Percentiles rank a stretch among this genome's conserved stretches.
phyloP scores from a whole-genome alignment of 2,888 invertebrate genomes.

The Chirona hameri region DNA sequence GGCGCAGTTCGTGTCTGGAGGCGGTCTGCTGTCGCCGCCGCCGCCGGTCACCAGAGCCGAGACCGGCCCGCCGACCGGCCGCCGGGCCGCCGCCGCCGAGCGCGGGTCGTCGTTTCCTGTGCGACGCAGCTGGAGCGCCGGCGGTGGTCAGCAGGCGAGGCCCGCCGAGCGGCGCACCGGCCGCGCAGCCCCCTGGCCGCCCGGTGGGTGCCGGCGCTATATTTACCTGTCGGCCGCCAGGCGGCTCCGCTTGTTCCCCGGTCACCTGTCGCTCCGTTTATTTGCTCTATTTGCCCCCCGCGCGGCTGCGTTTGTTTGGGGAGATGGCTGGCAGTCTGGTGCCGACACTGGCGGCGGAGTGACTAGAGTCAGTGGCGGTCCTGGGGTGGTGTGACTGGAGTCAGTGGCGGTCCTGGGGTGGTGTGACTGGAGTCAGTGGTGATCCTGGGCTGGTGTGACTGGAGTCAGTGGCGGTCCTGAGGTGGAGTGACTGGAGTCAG shows the following conservation, averaged over 20 bases:
- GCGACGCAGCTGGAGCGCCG: background rate
- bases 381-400: no score
- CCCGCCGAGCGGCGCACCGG: background rate
- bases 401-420: no score
- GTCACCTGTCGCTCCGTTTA: slow-evolving; percentile 12
- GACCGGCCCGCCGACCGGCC: background rate
- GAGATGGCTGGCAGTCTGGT: background rate
- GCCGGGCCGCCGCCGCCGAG: background rate
- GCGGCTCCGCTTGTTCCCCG: background rate
- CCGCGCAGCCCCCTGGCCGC: background rate
- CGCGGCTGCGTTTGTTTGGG: background rate
- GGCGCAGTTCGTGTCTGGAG: background rate
- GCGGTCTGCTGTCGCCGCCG: background rate
- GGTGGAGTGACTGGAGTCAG: no score
- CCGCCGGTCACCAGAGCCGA: background rate
- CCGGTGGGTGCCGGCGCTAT: background rate
- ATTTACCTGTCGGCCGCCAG: background rate
- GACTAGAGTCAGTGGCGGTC: background rate
- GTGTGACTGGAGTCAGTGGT: no score
- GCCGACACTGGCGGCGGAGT: background rate
- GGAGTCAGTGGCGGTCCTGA: no score
- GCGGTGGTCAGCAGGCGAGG: background rate
- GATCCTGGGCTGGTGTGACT: no score
- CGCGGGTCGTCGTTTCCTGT: background rate
- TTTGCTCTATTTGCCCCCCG: background rate